Conservation (phyloP, 2,888 invertebrate genomes). For the Microdon myrmicae region DNA sequence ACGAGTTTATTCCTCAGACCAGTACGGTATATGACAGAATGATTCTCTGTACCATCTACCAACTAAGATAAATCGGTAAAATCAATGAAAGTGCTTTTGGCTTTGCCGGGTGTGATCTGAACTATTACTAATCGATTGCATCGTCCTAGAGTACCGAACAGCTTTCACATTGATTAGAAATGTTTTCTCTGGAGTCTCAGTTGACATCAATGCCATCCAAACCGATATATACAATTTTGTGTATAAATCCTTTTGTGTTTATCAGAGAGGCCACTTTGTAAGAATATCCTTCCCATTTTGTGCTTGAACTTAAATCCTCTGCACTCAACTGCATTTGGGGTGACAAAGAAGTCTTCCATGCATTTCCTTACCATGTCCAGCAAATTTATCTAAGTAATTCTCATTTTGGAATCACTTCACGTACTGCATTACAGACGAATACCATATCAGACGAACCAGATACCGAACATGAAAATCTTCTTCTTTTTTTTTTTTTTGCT, state of each 20-base stretch:
- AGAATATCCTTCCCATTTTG: slow-evolving; percentile 20
- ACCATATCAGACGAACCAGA: slow-evolving; percentile 27
- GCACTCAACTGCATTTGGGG: slow-evolving; percentile 6
- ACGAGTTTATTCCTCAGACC: slow-evolving; percentile 19
- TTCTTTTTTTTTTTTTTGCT: background rate
- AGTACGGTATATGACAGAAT: too few species aligned
- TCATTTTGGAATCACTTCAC: slow-evolving; percentile 44
- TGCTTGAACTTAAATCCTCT: slow-evolving; percentile 6
- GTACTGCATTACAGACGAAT: slow-evolving; percentile 42
- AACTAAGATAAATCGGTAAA: too few species aligned
- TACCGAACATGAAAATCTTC: slow-evolving; percentile 9
- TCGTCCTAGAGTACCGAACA: too few species aligned
- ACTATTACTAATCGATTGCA: too few species aligned
- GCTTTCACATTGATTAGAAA: slow-evolving; percentile 34
- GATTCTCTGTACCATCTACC: too few species aligned
- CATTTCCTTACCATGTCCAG: background rate
- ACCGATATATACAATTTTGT: too few species aligned
- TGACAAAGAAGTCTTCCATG: slow-evolving; percentile 3
- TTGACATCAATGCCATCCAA: too few species aligned
- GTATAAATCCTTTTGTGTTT: background rate
- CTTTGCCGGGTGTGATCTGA: too few species aligned
- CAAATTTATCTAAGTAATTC: slow-evolving; percentile 34
- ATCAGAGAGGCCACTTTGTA: slow-evolving; percentile 25
- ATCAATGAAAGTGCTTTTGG: too few species aligned
- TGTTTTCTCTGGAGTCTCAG: too few species aligned